These are phyloP conservation scores for Chascanopsetta lugubris DNA, from an alignment of 2,113 vertebrate genomes.

Conservation along the genomic window DNA sequence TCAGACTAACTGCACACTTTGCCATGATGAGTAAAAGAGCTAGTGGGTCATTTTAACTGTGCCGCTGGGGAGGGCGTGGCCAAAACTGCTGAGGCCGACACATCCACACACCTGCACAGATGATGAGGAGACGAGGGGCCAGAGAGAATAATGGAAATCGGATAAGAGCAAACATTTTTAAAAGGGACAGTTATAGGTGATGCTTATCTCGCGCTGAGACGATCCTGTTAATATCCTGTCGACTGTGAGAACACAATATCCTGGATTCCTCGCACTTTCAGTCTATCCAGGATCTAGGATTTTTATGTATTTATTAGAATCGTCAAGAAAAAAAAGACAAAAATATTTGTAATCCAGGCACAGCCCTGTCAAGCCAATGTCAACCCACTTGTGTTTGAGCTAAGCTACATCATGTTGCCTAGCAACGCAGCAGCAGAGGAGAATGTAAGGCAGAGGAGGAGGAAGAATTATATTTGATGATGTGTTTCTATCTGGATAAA, in stretches of 20 bases:
- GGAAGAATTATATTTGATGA: neutral
- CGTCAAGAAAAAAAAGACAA: too few relatives aligned
- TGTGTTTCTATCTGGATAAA: neutral
- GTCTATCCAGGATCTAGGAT: neutral
- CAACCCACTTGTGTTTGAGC: constrained; percentile 1
- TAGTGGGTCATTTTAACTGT: neutral
- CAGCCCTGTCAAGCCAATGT: neutral
- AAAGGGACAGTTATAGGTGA: constrained; percentile 1
- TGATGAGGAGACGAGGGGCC: neutral
- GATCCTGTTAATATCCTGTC: constrained; percentile 24
- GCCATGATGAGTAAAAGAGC: too few relatives aligned
- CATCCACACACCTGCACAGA: neutral
- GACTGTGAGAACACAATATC: neutral
- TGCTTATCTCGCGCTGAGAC: constrained; percentile 3
- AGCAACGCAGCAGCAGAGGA: constrained; percentile 21
- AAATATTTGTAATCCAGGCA: neutral
- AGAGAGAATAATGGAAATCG: neutral
- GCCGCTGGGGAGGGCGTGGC: neutral
- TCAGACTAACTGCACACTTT: too few relatives aligned
- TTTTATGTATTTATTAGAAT: neutral
- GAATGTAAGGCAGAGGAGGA: neutral
- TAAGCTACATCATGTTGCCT: constrained; percentile 10
- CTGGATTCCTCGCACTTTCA: constrained; percentile 3
- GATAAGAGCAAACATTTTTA: constrained; percentile 1
- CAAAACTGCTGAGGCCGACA: constrained; percentile 21